Conservation (phyloP, 2,888 invertebrate species). For the Microctonus aethiopoides region DNA sequence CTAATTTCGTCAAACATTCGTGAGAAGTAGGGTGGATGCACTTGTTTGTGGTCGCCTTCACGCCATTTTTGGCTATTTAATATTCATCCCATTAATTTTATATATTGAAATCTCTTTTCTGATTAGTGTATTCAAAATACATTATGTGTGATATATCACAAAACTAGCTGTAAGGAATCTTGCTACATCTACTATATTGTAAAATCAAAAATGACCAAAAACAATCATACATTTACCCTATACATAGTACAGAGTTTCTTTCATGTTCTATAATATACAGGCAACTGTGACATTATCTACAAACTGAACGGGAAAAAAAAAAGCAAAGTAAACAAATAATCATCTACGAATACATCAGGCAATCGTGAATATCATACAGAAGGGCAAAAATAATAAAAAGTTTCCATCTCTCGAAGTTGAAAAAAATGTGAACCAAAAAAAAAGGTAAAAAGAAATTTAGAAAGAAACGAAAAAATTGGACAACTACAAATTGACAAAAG, state of each 20-base stretch:
- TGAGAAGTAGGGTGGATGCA: too few species aligned
- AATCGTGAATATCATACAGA: background rate
- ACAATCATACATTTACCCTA: too few species aligned
- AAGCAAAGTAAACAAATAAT: conserved; percentile 16
- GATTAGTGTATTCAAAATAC: too few species aligned
- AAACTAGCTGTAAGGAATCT: too few species aligned
- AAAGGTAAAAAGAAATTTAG: conserved; percentile 3
- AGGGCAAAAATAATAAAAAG: conserved; percentile 19
- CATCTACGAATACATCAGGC: conserved; percentile 2
- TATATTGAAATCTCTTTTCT: too few species aligned
- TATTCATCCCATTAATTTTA: too few species aligned
- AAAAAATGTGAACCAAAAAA: background rate
- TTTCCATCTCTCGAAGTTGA: background rate
- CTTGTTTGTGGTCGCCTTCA: too few species aligned
- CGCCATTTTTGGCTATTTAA: too few species aligned
- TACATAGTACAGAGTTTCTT: conserved; percentile 5
- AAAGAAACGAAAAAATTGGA: conserved; percentile 7
- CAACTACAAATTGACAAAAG: conserved; percentile 34
- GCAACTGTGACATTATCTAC: background rate
- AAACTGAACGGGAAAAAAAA: conserved; percentile 1
- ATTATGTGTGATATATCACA: too few species aligned
- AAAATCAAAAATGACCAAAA: too few species aligned
- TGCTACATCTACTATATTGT: too few species aligned
- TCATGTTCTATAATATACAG: background rate
- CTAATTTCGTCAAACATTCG: conserved; percentile 15